Evolutionary conservation across 37 sponge, comb jelly and placozoan species (phyloP).

Genomic region (Cliona cf. orientalis): DNA sequence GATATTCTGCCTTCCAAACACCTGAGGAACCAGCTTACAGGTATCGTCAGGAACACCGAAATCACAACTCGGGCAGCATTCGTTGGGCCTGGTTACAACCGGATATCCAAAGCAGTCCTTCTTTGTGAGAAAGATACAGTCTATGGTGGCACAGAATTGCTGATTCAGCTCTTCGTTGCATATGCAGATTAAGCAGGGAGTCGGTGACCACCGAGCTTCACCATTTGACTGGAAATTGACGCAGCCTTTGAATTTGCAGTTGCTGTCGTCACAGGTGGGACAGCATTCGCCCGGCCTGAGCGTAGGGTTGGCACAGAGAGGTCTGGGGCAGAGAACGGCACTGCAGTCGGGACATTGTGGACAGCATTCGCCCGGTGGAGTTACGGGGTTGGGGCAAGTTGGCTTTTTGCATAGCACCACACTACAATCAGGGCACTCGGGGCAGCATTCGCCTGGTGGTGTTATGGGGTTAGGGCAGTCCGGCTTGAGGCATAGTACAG

Average conservation of each 20-base stretch:
- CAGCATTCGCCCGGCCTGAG: slow-evolving; percentile 46
- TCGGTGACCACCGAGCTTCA: slow-evolving; percentile 3
- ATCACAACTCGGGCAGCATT: slow-evolving; percentile 40
- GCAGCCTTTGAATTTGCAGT: slow-evolving; percentile 40
- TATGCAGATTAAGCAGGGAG: slow-evolving; percentile 27
- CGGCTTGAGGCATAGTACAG: slow-evolving; percentile 12
- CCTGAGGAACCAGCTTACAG: slow-evolving; percentile 19
- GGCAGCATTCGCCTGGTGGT: slow-evolving; percentile 51
- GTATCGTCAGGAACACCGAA: not conserved
- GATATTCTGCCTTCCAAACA: slow-evolving; percentile 15
- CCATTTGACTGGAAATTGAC: slow-evolving; percentile 24
- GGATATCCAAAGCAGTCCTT: slow-evolving; percentile 40
- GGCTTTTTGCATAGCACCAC: not conserved
- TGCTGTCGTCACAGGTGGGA: slow-evolving; percentile 37
- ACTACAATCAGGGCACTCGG: slow-evolving; percentile 19
- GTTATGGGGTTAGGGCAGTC: slow-evolving; percentile 46
- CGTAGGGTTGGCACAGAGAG: slow-evolving; percentile 48
- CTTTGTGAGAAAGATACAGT: not conserved
- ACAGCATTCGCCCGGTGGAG: slow-evolving; percentile 13
- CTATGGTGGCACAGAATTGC: slow-evolving; percentile 1
- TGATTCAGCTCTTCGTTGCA: slow-evolving; percentile 4
- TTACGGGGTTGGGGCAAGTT: not conserved
- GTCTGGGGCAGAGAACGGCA: slow-evolving; percentile 6
- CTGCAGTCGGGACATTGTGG: slow-evolving; percentile 37
- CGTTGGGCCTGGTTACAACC: slow-evolving; percentile 19